Evolutionary conservation across 2,888 invertebrate species (phyloP).

Genomic region (Sylvicola cinctus): DNA sequence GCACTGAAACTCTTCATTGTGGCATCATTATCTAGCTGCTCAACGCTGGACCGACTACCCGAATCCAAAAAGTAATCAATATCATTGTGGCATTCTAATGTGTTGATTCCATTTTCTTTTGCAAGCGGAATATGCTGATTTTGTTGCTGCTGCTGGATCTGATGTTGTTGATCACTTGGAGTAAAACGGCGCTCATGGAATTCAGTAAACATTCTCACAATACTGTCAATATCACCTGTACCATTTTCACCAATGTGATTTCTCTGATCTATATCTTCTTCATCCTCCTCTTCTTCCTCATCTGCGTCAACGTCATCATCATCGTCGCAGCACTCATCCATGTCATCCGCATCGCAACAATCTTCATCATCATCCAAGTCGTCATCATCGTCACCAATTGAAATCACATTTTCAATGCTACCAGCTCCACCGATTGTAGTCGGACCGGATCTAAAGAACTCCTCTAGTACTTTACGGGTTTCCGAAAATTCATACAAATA

Average conservation of each 20-base stretch:
- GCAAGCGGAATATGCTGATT: neutral
- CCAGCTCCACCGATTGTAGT: conserved; percentile 32
- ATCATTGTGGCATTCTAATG: conserved; percentile 19
- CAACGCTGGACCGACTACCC: conserved; percentile 24
- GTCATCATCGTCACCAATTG: conserved; percentile 31
- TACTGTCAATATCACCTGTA: neutral
- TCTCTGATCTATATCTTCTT: neutral
- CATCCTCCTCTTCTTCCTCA: neutral
- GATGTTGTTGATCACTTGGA: neutral
- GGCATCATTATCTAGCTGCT: neutral
- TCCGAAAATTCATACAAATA: conserved; percentile 84
- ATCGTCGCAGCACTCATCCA: no score
- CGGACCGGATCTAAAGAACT: conserved; percentile 64
- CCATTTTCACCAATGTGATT: neutral
- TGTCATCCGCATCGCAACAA: conserved; percentile 9
- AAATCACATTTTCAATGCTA: conserved; percentile 21
- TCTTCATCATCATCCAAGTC: conserved; percentile 16
- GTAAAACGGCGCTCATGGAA: no score
- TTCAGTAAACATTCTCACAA: neutral
- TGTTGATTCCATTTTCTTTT: neutral
- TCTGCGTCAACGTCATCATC: neutral
- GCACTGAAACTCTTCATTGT: conserved; percentile 1
- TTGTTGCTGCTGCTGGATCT: conserved; percentile 4
- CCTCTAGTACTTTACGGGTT: conserved; percentile 76
- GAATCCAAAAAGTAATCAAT: conserved; percentile 25